phyloP scores from a whole-genome alignment of 2,113 vertebrate genomes.

The Hippopotamus amphibius region DNA sequence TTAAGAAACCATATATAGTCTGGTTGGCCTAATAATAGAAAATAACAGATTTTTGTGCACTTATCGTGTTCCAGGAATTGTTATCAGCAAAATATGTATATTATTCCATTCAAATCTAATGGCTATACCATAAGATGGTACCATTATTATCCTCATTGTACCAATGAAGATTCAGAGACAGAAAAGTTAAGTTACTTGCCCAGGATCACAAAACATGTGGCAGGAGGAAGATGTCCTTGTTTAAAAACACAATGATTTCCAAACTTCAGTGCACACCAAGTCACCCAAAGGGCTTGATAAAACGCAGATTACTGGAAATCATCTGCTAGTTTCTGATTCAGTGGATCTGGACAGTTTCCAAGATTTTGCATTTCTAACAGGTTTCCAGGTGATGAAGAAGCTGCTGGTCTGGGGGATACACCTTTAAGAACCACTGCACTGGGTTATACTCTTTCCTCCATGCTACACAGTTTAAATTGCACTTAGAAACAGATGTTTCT shows the following conservation, averaged over 20 bases:
- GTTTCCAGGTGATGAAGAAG: neutral
- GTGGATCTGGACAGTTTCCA: neutral
- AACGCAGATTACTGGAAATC: neutral
- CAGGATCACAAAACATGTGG: neutral
- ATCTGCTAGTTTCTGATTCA: neutral
- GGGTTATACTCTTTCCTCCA: neutral
- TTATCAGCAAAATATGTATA: neutral
- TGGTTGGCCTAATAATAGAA: neutral
- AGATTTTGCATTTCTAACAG: neutral
- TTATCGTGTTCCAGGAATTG: neutral
- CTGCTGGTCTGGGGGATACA: neutral
- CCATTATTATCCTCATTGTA: neutral
- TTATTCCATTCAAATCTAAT: neutral
- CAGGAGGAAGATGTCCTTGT: neutral
- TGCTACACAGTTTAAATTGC: neutral
- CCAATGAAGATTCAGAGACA: neutral
- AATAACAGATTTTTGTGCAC: neutral
- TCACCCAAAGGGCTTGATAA: neutral
- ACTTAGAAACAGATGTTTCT: neutral
- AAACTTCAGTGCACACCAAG: neutral
- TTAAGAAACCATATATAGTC: neutral
- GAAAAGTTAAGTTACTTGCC: neutral
- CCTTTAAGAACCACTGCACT: neutral
- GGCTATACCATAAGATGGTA: neutral
- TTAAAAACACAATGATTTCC: neutral